Evolutionary conservation across 2,113 vertebrate genomes (phyloP).

Genomic region (Megaptera novaeangliae): DNA sequence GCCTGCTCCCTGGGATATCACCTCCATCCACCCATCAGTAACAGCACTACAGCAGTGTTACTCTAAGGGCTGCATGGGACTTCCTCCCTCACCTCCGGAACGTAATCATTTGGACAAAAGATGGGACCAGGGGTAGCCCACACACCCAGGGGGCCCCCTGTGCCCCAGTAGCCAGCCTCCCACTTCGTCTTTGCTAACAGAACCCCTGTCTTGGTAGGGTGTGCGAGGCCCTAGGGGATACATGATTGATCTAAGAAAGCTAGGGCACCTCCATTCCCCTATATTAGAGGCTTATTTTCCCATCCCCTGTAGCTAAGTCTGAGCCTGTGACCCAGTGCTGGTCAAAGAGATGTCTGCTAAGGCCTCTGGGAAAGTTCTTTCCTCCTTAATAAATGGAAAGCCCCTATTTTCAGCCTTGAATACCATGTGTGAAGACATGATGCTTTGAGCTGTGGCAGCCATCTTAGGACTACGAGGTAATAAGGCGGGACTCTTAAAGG

Average conservation of each 20-base stretch:
- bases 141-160: not conserved
- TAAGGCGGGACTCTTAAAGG: not conserved
- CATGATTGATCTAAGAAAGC: not conserved
- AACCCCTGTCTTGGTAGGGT: not conserved
- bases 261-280: too few species aligned
- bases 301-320: not conserved
- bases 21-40: not conserved
- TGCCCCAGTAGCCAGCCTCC: not conserved
- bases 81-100: not conserved
- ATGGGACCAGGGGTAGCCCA: not conserved
- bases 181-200: not conserved
- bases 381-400: not conserved
- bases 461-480: not conserved
- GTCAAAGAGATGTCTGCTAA: not conserved
- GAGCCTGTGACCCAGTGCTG: not conserved
- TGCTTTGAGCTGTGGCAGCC: not conserved
- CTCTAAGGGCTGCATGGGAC: not conserved
- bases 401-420: not conserved
- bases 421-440: fast-evolving
- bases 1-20: not conserved
- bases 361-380: not conserved
- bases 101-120: not conserved
- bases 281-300: not conserved
- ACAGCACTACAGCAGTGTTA: not conserved
- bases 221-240: not conserved